Percentiles rank a stretch among this genome's conserved stretches.
These are phyloP conservation scores for Heliconius hermathena DNA, from an alignment of 1,140 invertebrate genomes.

Conservation along the genomic window DNA sequence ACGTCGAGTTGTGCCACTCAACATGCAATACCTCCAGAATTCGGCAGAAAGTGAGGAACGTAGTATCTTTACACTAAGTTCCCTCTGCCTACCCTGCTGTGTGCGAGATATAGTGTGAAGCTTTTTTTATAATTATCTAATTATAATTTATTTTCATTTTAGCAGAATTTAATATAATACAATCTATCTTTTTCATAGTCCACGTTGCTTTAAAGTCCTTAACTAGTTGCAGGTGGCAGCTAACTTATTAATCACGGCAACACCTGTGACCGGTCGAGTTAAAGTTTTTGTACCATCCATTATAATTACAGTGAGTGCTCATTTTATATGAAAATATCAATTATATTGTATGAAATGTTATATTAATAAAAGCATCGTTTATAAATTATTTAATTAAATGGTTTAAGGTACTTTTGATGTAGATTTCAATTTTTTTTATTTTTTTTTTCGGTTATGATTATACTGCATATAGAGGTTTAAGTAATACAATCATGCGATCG, in stretches of 20 bases:
- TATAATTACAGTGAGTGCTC: conserved; percentile 28
- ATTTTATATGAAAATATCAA: conserved; percentile 10
- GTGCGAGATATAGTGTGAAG: too few species aligned
- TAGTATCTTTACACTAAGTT: too few species aligned
- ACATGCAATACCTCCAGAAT: too few species aligned
- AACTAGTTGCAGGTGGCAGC: conserved; percentile 33
- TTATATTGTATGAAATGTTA: neutral
- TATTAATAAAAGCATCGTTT: neutral
- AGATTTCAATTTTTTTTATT: too few species aligned
- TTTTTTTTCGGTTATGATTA: too few species aligned
- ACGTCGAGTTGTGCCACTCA: too few species aligned
- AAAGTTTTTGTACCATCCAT: conserved; percentile 38
- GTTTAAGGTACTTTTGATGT: too few species aligned
- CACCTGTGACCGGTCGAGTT: conserved; percentile 30
- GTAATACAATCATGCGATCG: too few species aligned
- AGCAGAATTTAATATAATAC: neutral
- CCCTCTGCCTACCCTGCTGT: too few species aligned
- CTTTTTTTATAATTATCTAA: neutral
- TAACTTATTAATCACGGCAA: conserved; percentile 36
- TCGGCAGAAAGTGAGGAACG: too few species aligned
- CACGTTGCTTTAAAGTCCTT: conserved; percentile 22
- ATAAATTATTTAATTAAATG: too few species aligned
- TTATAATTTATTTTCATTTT: neutral
- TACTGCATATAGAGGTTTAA: too few species aligned
- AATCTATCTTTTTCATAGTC: conserved; percentile 21